Conservation (phyloP, 2,797 vertebrate genomes). For the Poecilia wingei region DNA sequence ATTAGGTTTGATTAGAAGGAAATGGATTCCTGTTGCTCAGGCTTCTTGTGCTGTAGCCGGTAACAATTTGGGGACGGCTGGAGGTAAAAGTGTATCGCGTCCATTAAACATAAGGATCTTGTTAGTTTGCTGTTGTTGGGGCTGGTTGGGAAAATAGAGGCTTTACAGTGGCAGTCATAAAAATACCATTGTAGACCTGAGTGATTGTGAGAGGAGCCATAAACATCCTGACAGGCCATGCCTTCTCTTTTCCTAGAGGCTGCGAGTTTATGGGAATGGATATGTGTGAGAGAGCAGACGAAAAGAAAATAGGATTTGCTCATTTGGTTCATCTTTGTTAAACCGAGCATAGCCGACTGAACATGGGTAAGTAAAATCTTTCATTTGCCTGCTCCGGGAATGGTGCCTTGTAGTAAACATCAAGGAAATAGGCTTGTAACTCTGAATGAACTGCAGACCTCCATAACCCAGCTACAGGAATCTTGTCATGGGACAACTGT, state of each 20-base stretch:
- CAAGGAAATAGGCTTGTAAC: background rate
- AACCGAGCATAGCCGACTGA: slow-evolving; percentile 25
- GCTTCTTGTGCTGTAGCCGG: slow-evolving; percentile 4
- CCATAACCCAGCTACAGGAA: background rate
- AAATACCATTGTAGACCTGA: slow-evolving; percentile 57
- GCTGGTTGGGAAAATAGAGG: background rate
- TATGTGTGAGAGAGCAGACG: slow-evolving; percentile 14
- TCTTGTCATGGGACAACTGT: background rate
- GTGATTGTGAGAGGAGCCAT: slow-evolving; percentile 47
- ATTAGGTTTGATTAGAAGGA: slow-evolving; percentile 64
- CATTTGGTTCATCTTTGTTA: slow-evolving; percentile 32
- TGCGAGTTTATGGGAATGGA: slow-evolving; percentile 43
- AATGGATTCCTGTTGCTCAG: slow-evolving; percentile 28
- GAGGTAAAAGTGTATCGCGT: slow-evolving; percentile 44
- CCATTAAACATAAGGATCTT: slow-evolving; percentile 73
- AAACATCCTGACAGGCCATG: slow-evolving; percentile 48
- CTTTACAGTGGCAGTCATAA: slow-evolving; percentile 51
- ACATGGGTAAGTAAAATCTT: slow-evolving; percentile 12
- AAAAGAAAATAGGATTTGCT: slow-evolving; percentile 52
- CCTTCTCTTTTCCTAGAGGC: slow-evolving; percentile 42
- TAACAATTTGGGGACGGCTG: slow-evolving; percentile 39
- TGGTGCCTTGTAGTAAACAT: background rate
- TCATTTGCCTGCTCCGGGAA: background rate
- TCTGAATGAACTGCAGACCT: background rate
- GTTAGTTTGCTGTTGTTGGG: slow-evolving; percentile 52